Conservation (phyloP, 92 coral and sea anemone genomes). For the Chrysogorgia sp. region DNA sequence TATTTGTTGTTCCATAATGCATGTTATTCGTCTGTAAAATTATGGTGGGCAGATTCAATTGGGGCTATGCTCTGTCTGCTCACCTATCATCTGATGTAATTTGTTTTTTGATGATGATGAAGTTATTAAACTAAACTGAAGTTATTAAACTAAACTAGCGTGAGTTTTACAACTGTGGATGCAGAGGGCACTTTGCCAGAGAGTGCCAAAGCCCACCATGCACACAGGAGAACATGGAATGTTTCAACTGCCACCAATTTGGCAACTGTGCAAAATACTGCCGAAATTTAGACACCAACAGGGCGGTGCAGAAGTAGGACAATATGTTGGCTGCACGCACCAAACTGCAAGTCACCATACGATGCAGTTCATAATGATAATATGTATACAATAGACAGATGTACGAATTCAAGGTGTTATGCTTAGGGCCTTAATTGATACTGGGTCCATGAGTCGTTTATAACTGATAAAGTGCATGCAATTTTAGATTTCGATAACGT, state of each 20-base stretch:
- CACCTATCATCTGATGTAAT: too few relatives aligned
- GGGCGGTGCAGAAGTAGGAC: neutral
- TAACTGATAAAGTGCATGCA: slow-evolving; percentile 30
- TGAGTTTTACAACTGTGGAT: slow-evolving; percentile 12
- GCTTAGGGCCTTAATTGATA: slow-evolving; percentile 41
- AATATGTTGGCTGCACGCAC: too few relatives aligned
- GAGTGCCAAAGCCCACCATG: neutral
- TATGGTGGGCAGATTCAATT: too few relatives aligned
- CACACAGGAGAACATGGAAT: too few relatives aligned
- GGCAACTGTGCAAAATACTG: neutral
- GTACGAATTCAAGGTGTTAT: neutral
- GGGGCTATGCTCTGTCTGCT: too few relatives aligned
- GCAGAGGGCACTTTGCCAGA: slow-evolving; percentile 18
- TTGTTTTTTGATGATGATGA: too few relatives aligned
- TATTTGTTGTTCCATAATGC: too few relatives aligned
- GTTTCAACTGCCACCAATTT: too few relatives aligned
- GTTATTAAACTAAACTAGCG: too few relatives aligned
- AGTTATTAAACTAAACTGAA: too few relatives aligned
- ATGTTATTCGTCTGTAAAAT: too few relatives aligned
- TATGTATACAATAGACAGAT: neutral
- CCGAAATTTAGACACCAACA: neutral
- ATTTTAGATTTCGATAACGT: slow-evolving; percentile 17
- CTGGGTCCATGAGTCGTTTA: slow-evolving; percentile 51
- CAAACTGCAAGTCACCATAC: neutral
- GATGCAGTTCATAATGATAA: neutral